Percentiles rank a stretch among this genome's conserved stretches.
Evolutionary conservation across 2,113 vertebrate species (phyloP).

Genomic region (Numenius arquata): DNA sequence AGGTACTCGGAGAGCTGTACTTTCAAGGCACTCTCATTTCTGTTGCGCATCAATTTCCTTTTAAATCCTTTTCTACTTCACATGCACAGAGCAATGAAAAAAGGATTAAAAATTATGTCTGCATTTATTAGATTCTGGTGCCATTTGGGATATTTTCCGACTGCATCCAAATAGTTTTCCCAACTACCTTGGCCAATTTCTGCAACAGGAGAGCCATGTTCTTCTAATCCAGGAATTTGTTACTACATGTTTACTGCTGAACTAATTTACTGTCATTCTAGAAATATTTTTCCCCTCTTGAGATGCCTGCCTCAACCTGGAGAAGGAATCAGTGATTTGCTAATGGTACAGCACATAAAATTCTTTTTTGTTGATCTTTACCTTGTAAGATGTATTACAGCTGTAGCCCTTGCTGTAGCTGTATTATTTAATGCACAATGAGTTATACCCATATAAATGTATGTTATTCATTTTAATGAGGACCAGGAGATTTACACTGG

Average conservation of each 20-base stretch:
- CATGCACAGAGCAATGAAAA: neutral
- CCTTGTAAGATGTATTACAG: conserved; percentile 28
- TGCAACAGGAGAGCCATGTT: neutral
- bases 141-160: neutral
- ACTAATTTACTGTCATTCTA: conserved; percentile 41
- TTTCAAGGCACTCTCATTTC: neutral
- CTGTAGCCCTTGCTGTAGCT: neutral
- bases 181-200: neutral
- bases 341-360: neutral
- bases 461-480: conserved; percentile 19
- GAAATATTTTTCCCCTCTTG: conserved; percentile 9
- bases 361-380: conserved; percentile 22
- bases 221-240: conserved; percentile 25
- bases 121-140: neutral
- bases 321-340: neutral
- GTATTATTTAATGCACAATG: conserved; percentile 5
- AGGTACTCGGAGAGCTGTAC: neutral
- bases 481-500: neutral
- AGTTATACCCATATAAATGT: neutral
- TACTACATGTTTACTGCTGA: conserved; percentile 34
- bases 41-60: neutral
- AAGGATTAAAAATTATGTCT: neutral
- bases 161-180: conserved; percentile 19
- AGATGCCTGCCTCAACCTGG: conserved; percentile 23
- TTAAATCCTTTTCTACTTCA: neutral